phyloP scores from a whole-genome alignment of 2,888 invertebrate species.

The Epinotia bilunana region DNA sequence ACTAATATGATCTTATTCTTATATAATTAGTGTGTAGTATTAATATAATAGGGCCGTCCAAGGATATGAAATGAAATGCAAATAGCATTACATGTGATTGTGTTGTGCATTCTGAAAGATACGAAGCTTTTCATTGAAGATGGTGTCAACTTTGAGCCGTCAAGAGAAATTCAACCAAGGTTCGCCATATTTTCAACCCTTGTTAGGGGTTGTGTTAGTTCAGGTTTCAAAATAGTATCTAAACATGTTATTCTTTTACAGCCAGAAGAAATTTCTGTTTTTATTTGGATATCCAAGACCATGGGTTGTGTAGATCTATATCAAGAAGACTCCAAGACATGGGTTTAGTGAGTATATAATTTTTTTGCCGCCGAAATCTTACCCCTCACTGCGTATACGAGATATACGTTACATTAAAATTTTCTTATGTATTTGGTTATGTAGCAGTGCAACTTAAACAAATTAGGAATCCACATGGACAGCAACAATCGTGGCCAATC shows the following conservation, averaged over 20 bases:
- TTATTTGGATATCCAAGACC: constrained; percentile 91
- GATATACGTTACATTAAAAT: constrained; percentile 52
- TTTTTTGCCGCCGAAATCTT: constrained; percentile 68
- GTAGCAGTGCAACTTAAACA: constrained; percentile 52
- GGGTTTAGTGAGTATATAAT: constrained; percentile 86
- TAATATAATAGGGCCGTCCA: constrained; percentile 18
- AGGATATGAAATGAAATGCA: constrained; percentile 25
- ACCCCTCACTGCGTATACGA: constrained; percentile 42
- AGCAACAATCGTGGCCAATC: constrained; percentile 27
- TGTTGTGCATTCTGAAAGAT: constrained; percentile 29
- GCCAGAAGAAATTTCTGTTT: constrained; percentile 87
- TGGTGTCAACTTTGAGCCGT: constrained; percentile 78
- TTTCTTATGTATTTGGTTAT: constrained; percentile 59
- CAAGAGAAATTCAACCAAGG: constrained; percentile 80
- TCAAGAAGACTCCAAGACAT: constrained; percentile 88
- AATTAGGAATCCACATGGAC: constrained; percentile 49
- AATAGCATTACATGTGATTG: constrained; percentile 18
- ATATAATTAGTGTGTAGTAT: constrained; percentile 54
- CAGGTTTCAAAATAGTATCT: constrained; percentile 34
- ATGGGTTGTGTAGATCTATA: constrained; percentile 86
- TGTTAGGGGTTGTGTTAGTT: constrained; percentile 54
- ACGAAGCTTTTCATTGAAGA: constrained; percentile 55
- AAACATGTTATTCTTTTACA: constrained; percentile 59
- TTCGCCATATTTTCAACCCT: constrained; percentile 61
- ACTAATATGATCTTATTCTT: constrained; percentile 58